phyloP scores from a whole-genome alignment of 2,888 invertebrate species.

The Didymodactylos carnosus region DNA sequence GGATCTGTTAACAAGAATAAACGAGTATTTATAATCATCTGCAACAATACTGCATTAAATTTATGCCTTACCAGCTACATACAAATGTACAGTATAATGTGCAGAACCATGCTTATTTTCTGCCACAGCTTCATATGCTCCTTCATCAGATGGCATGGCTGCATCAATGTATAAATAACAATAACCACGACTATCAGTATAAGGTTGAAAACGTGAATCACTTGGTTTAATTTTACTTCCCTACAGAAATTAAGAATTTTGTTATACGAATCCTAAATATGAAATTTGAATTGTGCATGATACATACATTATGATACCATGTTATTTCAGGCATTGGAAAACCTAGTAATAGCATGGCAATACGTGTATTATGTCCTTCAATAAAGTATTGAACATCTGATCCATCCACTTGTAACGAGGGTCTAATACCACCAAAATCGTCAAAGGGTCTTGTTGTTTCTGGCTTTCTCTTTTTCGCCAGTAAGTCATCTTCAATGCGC shows the following conservation, averaged over 20 bases:
- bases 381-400: conserved; percentile 71
- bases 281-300: no score
- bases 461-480: background rate
- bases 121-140: conserved; percentile 79
- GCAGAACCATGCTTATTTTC: conserved; percentile 82
- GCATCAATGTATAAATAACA: conserved; percentile 31
- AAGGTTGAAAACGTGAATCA: background rate
- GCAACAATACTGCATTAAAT: no score
- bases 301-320: conserved; percentile 47
- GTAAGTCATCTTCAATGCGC: background rate
- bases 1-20: no score
- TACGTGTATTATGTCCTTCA: conserved; percentile 65
- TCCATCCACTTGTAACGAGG: conserved; percentile 61
- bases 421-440: conserved; percentile 18
- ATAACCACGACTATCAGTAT: conserved; percentile 18
- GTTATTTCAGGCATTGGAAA: conserved; percentile 83
- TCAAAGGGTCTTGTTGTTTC: background rate
- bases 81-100: conserved; percentile 61
- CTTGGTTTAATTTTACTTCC: background rate
- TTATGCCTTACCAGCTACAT: no score
- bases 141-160: conserved; percentile 53
- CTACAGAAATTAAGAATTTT: background rate
- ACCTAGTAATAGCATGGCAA: conserved; percentile 83
- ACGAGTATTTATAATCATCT: no score
- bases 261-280: background rate